Base-by-base conservation (phyloP, 2,113 vertebrate species). In the Coregonus clupeaformis region DNA sequence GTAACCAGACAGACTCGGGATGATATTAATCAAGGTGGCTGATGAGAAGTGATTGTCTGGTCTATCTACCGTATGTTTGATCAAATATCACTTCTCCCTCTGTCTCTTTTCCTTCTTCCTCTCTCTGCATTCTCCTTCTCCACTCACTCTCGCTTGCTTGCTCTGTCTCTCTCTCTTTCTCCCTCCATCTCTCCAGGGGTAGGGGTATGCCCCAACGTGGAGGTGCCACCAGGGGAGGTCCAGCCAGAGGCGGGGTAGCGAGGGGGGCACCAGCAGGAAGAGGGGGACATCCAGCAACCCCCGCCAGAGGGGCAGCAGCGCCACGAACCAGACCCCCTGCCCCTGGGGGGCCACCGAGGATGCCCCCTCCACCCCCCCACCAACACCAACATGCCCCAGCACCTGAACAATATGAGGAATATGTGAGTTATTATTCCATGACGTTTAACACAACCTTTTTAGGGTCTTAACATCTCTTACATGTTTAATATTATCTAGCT, bases 151-250 rank as follows among this genome's bases (percentile, higher is more conserved):
- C 2, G 1, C 7, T 42, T 42, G 36, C 36, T 42, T 2, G 36
- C 36, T 65, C n/a, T 11, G 1, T 55, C 52, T 55, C 3, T 22
- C 18, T 24, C 1, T 60, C 18, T 60, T 6, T 22, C 57, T 22
- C 5, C 16, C n/a, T 11, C 18, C 6, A 3, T 78, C 29, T 74
- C n/a, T 45, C 0, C 82, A 98, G 97, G 91, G 97, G 96, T 0
- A 91, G 96, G 52, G 96, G 97, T 5, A 95, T 98, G 78, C 95
- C 95, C n/a, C 95, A 94, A 9, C 93, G 96, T 1, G 95, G 95
- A 0, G 94, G 92, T 59, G 90, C 94, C 0, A 87, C 94, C 24
- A 93, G 96, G 63, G 97, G 95, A 60, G 85, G 95, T 14, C 94
- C 96, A 0, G 91, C 94, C 60, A 93, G 97, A 78, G 97, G 97